These are phyloP conservation scores for Chrysolina oricalcia DNA, from an alignment of 2,888 invertebrate species.

Conservation along the genomic window DNA sequence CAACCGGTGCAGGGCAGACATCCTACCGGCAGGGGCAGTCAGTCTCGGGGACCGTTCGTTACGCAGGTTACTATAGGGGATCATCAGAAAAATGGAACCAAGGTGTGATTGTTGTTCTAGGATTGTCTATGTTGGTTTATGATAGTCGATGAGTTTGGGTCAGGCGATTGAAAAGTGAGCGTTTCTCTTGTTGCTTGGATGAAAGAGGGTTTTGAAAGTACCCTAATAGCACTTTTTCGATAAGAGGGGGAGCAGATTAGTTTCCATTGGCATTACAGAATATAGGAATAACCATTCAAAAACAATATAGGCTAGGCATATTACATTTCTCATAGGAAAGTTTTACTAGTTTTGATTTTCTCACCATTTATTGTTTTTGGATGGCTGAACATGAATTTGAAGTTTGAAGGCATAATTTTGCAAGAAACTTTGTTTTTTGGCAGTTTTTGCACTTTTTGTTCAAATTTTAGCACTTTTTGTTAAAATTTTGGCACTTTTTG, in stretches of 20 bases:
- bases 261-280: neutral
- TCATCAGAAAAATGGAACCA: constrained; percentile 70
- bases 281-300: neutral
- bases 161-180: neutral
- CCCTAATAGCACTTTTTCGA: neutral
- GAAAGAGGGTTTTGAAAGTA: neutral
- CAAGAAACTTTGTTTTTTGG: too few relatives aligned
- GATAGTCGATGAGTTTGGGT: neutral
- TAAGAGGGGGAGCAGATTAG: neutral
- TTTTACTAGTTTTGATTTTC: too few relatives aligned
- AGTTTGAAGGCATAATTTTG: too few relatives aligned
- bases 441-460: too few relatives aligned
- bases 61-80: constrained; percentile 78
- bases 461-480: too few relatives aligned
- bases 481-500: too few relatives aligned
- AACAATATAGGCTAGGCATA: too few relatives aligned
- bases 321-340: too few relatives aligned
- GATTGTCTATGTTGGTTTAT: neutral
- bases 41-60: constrained; percentile 75
- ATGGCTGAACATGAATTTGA: too few relatives aligned
- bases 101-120: constrained; percentile 61
- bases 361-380: too few relatives aligned
- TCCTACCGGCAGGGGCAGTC: constrained; percentile 49
- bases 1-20: constrained; percentile 56
- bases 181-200: neutral